Conservation (phyloP, 1,140 invertebrate genomes). For the Berghia stephanieae region DNA sequence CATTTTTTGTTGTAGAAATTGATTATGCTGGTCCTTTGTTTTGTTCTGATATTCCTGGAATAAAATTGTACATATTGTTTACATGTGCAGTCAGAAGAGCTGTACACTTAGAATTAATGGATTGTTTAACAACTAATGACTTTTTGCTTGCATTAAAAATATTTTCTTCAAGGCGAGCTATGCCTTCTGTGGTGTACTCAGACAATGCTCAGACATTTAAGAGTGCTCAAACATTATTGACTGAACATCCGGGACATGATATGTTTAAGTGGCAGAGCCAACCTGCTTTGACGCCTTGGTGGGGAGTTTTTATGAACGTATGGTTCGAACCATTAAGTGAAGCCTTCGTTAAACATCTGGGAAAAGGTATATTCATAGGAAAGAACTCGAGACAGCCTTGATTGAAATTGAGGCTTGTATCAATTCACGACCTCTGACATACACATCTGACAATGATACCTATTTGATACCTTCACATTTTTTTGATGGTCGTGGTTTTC, state of each 20-base stretch:
- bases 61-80: conserved; percentile 6
- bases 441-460: not conserved
- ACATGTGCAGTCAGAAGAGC: conserved; percentile 18
- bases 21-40: conserved; percentile 19
- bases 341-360: not conserved
- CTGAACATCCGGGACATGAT: not conserved
- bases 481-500: not conserved
- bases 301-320: conserved; percentile 9
- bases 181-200: not conserved
- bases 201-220: conserved; percentile 15
- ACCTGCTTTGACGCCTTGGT: not conserved
- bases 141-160: not conserved
- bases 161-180: not conserved
- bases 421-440: not conserved
- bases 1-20: not conserved
- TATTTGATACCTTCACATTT: conserved; percentile 20
- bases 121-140: not conserved
- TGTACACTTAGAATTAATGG: not conserved
- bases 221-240: not conserved
- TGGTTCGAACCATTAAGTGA: not conserved
- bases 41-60: not conserved
- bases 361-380: not conserved
- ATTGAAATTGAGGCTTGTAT: conserved; percentile 10
- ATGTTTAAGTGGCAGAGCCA: too few relatives aligned
- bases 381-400: not conserved